Evolutionary conservation across 1,140 invertebrate species (phyloP).

Genomic region (Ooceraea biroi): DNA sequence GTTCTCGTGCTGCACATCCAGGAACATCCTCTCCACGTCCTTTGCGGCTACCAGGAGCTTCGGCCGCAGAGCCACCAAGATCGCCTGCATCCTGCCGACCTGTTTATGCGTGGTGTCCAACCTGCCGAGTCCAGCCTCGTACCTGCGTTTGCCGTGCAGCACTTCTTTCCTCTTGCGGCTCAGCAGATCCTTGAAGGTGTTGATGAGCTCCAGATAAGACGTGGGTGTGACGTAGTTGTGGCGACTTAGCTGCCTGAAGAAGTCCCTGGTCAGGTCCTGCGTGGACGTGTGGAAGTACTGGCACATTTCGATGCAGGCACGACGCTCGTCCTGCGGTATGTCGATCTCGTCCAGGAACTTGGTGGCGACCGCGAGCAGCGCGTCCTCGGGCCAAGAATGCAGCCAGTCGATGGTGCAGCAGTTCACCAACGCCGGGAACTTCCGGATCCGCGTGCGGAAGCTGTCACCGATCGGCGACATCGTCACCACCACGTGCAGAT

Average conservation of each 20-base stretch:
- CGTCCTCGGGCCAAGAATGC: conserved; percentile 97
- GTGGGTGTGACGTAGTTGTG: conserved; percentile 97
- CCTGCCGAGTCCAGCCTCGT: conserved; percentile 94
- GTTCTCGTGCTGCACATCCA: conserved; percentile 93
- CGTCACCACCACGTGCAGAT: conserved; percentile 95
- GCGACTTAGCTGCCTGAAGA: conserved; percentile 89
- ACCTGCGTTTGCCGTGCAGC: conserved; percentile 90
- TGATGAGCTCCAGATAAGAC: conserved; percentile 96
- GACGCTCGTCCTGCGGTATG: conserved; percentile 89
- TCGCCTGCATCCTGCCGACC: conserved; percentile 94
- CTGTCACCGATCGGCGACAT: conserved; percentile 97
- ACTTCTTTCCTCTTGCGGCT: conserved; percentile 91
- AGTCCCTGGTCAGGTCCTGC: conserved; percentile 91
- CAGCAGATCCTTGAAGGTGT: conserved; percentile 94
- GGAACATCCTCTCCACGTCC: conserved; percentile 93
- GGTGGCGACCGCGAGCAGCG: conserved; percentile 96
- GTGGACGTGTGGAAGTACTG: conserved; percentile 96
- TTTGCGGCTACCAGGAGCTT: conserved; percentile 94
- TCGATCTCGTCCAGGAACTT: conserved; percentile 95
- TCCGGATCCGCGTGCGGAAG: conserved; percentile 94
- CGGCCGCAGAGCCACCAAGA: conserved; percentile 94
- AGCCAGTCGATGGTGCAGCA: conserved; percentile 99
- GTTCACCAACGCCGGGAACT: conserved; percentile 97
- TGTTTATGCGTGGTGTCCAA: conserved; percentile 94
- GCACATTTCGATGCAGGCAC: conserved; percentile 94